These are phyloP conservation scores for Norana najaformis DNA, from an alignment of 2,888 invertebrate genomes.

Conservation along the genomic window DNA sequence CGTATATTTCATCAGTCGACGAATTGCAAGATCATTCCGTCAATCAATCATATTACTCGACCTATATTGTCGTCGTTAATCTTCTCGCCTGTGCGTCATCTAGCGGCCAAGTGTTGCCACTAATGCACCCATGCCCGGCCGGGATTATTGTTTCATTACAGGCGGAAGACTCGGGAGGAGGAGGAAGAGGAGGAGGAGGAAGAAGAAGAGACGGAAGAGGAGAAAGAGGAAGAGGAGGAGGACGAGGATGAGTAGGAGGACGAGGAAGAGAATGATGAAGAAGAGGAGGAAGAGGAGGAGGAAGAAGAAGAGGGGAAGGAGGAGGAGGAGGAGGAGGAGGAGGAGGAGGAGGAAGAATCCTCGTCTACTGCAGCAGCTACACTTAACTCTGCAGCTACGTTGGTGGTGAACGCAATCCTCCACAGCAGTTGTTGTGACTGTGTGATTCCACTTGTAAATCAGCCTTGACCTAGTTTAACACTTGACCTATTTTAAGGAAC, in stretches of 20 bases:
- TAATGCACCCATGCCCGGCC: neutral
- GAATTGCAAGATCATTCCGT: neutral
- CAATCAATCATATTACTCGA: neutral
- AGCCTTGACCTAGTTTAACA: neutral
- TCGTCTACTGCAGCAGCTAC: neutral
- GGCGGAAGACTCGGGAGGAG: neutral
- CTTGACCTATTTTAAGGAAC: no score
- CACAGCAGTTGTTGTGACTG: neutral
- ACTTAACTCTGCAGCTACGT: neutral
- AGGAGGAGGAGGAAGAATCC: neutral
- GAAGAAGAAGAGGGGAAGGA: neutral
- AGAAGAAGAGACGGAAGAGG: neutral
- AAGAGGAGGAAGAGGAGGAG: neutral
- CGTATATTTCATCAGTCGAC: constrained; percentile 6
- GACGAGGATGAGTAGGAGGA: no score
- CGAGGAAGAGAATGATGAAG: neutral
- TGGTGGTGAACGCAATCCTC: neutral
- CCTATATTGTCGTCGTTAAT: constrained; percentile 17
- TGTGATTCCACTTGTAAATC: neutral
- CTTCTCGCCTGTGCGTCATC: neutral
- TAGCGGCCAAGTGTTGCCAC: neutral
- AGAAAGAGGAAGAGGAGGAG: no score
- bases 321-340: neutral
- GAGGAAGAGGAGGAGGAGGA: neutral
- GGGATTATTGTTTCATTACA: neutral